Base-by-base conservation (phyloP, 2,113 vertebrate genomes). In the Rhynchomys soricoides region DNA sequence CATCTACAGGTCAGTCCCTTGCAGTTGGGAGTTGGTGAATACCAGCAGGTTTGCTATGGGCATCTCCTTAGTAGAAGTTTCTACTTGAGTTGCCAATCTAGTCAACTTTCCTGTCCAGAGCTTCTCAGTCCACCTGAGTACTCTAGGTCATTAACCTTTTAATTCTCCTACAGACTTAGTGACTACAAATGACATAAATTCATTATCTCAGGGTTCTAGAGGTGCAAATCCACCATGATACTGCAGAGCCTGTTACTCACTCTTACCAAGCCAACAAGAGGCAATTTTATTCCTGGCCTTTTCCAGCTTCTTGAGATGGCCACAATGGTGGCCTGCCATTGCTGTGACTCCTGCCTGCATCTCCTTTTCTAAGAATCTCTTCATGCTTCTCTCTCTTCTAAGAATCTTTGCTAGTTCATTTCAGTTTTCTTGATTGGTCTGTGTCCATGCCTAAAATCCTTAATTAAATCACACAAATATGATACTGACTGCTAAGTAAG, bases 261-360 rank as follows among this genome's bases (percentile, higher is more conserved):
- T 74, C 34, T 43, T 0, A 11, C 37, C 19, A 13, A 40, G 26
- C 55, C 10, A 34, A 2, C 26, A 37, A 87, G 31, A 9, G 26
- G 15, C 10, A 34, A 19, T 59, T 50, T 16, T n/a, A 2, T 37
- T 43, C 29, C 31, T 88, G 19, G 34, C 17, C 19, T 57, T 81
- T 88, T 34, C n/a, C n/a, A 77, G 59, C 34, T 94, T 68, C 11
- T 31, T 8, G 16, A 83, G 62, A 89, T 7, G 1, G 55, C 16
- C 24, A n/a, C 0, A 0, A 29, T 45, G 40, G 3, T 48, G 24
- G 16, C 48, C 86, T 29, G 0, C 0, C 0, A 11, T 62, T 31
- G 2, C 43, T 70, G 19, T 16, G 45, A 74, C 50, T 17, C 77
- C 83, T 52, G 0, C 7, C 5, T 6, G 2, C 0, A 1, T 21